Conservation (phyloP, 2,888 invertebrate genomes). For the Metallyticus violacea region DNA sequence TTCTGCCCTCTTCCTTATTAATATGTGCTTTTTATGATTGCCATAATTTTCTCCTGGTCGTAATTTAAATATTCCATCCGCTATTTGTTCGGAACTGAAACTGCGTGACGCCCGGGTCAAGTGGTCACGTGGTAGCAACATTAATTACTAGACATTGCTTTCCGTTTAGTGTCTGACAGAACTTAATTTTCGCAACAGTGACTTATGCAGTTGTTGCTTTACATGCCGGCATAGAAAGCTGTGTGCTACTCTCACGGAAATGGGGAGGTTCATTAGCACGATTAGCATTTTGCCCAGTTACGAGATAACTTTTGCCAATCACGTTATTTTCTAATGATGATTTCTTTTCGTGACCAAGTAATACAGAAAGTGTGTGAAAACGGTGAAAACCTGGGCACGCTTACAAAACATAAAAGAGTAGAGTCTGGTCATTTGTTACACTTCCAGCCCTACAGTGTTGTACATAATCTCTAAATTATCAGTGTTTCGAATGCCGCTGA, state of each 20-base stretch:
- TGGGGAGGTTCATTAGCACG: background rate
- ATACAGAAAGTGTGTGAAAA: background rate
- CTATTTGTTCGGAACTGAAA: constrained; percentile 45
- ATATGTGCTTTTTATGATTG: constrained; percentile 18
- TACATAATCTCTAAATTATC: too few relatives aligned
- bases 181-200: background rate
- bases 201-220: background rate
- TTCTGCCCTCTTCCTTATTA: background rate
- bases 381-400: background rate
- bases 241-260: background rate
- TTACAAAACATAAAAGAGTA: background rate
- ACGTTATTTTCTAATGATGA: background rate
- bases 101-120: constrained; percentile 40
- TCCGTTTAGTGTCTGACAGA: background rate
- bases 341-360: background rate
- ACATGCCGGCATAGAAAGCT: background rate
- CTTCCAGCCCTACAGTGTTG: too few relatives aligned
- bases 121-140: background rate
- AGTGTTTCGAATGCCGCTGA: too few relatives aligned
- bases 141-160: constrained; percentile 7
- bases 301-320: background rate
- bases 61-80: constrained; percentile 38
- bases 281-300: background rate
- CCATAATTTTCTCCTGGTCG: constrained; percentile 3
- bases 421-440: too few relatives aligned